Base-by-base conservation (phyloP, 2,797 vertebrate genomes). In the Lutjanus argentimaculatus region DNA sequence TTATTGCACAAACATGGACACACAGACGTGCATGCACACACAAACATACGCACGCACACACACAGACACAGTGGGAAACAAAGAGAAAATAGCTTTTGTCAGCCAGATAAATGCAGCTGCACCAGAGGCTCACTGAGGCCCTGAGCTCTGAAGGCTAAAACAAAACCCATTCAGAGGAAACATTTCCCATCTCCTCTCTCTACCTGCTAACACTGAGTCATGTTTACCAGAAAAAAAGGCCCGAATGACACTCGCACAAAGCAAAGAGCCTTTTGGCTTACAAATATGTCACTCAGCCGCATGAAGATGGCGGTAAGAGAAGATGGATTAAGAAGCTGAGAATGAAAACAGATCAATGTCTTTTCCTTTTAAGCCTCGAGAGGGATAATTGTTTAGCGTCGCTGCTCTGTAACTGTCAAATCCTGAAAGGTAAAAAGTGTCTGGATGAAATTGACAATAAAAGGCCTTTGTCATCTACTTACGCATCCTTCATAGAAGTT, bases 401-500 rank as follows among this genome's bases (percentile, higher is more conserved):
- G 40, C 64, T 51, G 11, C 7, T 55, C 46, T 19, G 49, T 22
- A 30, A 53, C 75, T 17, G 55, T 71, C 74, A 56, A 30, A 51
- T 14, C 36, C 19, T 43, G 7, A 75, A 46, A 16, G n/a, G 21
- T 2, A 22, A 0, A 40, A 59, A 8, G 43, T 55, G 53, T 16
- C 40, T 22, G 48, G 12, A 25, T 45, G 58, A 52, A 43, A 68
- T 11, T 1, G 43, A 43, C 79, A 21, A 10, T 16, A 15, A 22
- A 17, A 30, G 9, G 30, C 30, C n/a, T 11, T 5, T 40, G 17
- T 46, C 9, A 0, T 40, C 12, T 95, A 97, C 97, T 97, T 90
- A 97, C 97, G 91, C 96, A 97, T 95, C 96, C 96, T 94, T 97
- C 97, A 86, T 96, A 97, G 96, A 97, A 97, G 94, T 96, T 97